A percentile compares a stretch with the other conserved stretches of the same genome.
Evolutionary conservation across 2,113 vertebrate genomes (phyloP).

Genomic region (Albula goreensis): DNA sequence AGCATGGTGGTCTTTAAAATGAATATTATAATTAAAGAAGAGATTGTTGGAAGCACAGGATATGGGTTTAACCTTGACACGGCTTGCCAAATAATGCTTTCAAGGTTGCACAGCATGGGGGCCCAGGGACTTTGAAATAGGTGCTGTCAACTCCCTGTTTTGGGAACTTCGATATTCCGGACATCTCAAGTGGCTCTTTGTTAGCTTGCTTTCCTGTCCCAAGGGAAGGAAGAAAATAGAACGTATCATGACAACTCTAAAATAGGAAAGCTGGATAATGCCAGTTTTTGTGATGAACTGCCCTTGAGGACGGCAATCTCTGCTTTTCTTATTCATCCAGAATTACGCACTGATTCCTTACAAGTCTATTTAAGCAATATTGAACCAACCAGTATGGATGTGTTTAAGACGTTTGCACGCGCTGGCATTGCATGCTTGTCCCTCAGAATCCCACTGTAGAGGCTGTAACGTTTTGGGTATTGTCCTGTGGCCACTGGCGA

Average conservation of each 20-base stretch:
- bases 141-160: neutral
- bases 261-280: neutral
- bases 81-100: neutral
- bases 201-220: neutral
- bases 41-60: neutral
- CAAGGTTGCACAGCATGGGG: neutral
- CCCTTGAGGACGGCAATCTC: neutral
- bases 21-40: neutral
- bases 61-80: neutral
- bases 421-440: no score
- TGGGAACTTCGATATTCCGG: neutral
- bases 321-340: neutral
- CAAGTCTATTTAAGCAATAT: no score
- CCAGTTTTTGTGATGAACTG: neutral
- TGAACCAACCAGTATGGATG: no score
- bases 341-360: no score
- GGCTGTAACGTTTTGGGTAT: no score
- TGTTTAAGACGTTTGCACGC: no score
- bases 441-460: no score
- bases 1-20: neutral
- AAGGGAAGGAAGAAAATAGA: neutral
- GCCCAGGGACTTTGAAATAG: neutral
- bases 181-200: conserved; percentile 3
- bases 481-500: no score
- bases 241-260: neutral